Conservation (phyloP, 92 coral and sea anemone species). For the Porites divaricata region DNA sequence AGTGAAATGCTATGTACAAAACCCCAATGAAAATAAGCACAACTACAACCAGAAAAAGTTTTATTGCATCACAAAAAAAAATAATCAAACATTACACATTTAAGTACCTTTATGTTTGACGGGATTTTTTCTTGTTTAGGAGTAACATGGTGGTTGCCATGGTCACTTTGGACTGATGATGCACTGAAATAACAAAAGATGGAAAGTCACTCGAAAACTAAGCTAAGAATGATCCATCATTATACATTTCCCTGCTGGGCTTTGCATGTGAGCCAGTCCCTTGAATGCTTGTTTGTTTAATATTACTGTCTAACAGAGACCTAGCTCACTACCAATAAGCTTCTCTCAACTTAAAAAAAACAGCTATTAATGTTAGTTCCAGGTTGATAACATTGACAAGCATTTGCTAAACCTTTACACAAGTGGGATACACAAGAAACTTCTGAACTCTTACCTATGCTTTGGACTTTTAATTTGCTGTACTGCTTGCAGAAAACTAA, state of each 20-base stretch:
- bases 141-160: constrained; percentile 32
- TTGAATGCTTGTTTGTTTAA: no score
- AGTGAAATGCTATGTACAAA: no score
- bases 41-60: background rate
- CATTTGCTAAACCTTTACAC: no score
- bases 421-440: background rate
- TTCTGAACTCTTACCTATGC: constrained; percentile 28
- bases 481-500: constrained; percentile 72
- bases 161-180: constrained; percentile 11
- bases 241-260: no score
- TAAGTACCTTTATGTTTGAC: constrained; percentile 20
- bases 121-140: constrained; percentile 42
- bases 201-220: background rate
- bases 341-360: no score
- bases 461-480: constrained; percentile 71
- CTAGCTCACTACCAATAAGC: no score
- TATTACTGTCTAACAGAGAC: no score
- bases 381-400: no score
- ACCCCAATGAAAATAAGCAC: no score
- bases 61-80: background rate
- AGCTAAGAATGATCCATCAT: background rate
- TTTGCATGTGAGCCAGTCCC: no score
- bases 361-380: no score
- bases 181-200: constrained; percentile 1
- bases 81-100: background rate